Conservation (phyloP, 1,140 invertebrate species). For the Reticulitermes speratus region DNA sequence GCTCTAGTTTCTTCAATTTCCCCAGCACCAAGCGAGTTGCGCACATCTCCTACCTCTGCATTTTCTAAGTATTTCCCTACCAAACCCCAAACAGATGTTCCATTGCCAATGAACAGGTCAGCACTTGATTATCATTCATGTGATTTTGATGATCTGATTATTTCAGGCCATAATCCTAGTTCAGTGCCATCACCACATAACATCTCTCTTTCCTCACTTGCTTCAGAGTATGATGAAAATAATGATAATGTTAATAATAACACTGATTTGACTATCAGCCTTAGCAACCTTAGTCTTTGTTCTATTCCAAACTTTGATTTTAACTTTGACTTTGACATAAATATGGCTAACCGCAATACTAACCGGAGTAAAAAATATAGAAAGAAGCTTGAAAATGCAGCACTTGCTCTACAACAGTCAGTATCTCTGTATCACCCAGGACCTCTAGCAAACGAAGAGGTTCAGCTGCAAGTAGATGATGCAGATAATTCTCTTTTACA, state of each 20-base stretch:
- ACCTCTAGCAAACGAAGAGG: not conserved
- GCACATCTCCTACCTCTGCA: conserved; percentile 47
- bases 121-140: not conserved
- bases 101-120: not conserved
- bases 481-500: conserved; percentile 3
- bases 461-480: not conserved
- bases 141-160: not conserved
- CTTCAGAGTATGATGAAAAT: conserved; percentile 19
- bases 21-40: conserved; percentile 15
- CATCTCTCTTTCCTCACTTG: not conserved
- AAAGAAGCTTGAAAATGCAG: conserved; percentile 28
- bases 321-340: conserved; percentile 45
- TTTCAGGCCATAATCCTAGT: not conserved
- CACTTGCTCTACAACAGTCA: conserved; percentile 21
- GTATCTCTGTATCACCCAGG: conserved; percentile 21
- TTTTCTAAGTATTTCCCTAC: conserved; percentile 47
- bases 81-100: not conserved
- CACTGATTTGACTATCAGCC: conserved; percentile 37
- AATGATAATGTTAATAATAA: not conserved
- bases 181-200: not conserved
- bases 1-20: conserved; percentile 38
- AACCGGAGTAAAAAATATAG: not conserved
- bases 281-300: conserved; percentile 50
- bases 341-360: not conserved
- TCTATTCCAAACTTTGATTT: conserved; percentile 40